phyloP scores from a whole-genome alignment of 2,113 vertebrate species.

The Cyprinus carpio region DNA sequence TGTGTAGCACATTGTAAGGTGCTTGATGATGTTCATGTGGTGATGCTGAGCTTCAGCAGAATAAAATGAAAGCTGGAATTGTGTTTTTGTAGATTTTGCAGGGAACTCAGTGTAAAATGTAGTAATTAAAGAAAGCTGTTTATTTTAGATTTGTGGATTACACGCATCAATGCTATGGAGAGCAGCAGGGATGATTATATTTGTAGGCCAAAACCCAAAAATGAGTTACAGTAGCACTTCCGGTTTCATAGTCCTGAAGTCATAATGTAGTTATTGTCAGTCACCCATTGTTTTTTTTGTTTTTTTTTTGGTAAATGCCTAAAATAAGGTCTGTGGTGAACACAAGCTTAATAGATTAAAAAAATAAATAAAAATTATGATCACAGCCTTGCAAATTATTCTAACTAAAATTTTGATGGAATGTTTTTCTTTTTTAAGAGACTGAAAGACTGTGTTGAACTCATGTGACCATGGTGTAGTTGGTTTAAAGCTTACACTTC shows the following conservation, averaged over 20 bases:
- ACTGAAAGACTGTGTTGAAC: no score
- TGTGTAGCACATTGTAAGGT: slow-evolving; percentile 2
- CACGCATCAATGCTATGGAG: not conserved
- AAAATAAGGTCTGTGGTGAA: not conserved
- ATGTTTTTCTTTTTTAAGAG: no score
- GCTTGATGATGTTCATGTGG: not conserved
- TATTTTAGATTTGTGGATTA: not conserved
- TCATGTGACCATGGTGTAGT: no score
- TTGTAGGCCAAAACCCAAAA: not conserved
- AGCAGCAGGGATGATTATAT: not conserved
- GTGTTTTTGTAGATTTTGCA: not conserved
- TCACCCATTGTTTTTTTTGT: no score
- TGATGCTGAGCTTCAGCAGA: not conserved
- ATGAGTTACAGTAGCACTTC: not conserved
- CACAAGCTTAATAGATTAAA: no score
- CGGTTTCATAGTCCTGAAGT: not conserved
- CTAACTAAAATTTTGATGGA: no score
- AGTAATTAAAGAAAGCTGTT: not conserved
- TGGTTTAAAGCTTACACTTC: no score
- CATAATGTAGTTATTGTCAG: no score
- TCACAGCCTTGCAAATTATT: no score
- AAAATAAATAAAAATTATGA: no score
- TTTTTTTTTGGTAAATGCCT: not conserved
- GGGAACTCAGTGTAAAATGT: not conserved
- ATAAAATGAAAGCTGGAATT: not conserved